Evolutionary conservation across 2,888 invertebrate genomes (phyloP), one percentile per base, ranked within the genome.

Genomic region (Rotaria magnacalcarata): DNA sequence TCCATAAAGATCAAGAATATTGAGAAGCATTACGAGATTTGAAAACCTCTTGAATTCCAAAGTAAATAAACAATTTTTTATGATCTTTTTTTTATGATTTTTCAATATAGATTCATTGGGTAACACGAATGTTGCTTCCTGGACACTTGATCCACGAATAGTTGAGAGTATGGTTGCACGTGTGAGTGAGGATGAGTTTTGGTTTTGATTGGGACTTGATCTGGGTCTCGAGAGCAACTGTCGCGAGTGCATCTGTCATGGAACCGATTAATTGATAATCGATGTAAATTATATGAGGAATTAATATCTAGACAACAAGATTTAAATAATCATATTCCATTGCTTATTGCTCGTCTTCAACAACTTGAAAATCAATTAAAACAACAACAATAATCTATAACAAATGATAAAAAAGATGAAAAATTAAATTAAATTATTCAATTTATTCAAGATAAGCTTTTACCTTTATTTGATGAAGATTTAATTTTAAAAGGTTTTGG

Each of bases 11-110:
- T 52, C 89, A 90, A 54, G 89, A 89, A 84, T 90, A 88, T 87
- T 87, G 85, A 54, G 97, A 97, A 89, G 95, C 95, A 16, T 89
- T 95, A 85, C 93, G 95, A 89, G 97, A 98, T 90, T 93, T 96
- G 89, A 94, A 94, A 90, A 94, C 95, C 88, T 93, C 92, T 86
- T 96, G 96, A 95, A 93, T 98, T 87, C 90, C 94, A 24, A 97
- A 96, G 95, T 67, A 67, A 67, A n/a, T 85, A 88, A 91, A 90
- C 87, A 84, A 91, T 14, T 92, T 92, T 21, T 3, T 67, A 16
- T 34, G 34, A n/a, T n/a, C n/a, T n/a, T n/a, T n/a, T n/a, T n/a
- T n/a, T n/a, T n/a, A n/a, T n/a, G n/a, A n/a, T n/a, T n/a, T n/a
- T n/a, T n/a, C n/a, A n/a, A n/a, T n/a, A n/a, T n/a, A n/a, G n/a